phyloP scores from a whole-genome alignment of 1,140 invertebrate genomes.

The Tetraneura akinire region DNA sequence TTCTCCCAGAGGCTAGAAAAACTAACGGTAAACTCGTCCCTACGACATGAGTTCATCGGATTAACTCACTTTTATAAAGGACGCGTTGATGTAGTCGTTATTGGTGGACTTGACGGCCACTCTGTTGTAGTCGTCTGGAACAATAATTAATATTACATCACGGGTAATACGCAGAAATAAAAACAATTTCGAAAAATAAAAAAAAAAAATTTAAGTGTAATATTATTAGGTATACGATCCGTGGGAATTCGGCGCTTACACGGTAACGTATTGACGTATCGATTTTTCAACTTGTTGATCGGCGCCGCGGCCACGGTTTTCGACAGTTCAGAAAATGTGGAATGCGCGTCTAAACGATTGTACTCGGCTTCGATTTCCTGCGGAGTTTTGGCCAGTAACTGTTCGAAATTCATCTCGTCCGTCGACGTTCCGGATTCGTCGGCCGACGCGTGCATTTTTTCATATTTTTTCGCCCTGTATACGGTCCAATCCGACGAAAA shows the following conservation, averaged over 20 bases:
- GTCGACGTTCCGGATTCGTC: not conserved
- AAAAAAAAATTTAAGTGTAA: too few relatives aligned
- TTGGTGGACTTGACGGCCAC: not conserved
- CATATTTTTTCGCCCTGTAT: not conserved
- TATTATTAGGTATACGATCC: too few relatives aligned
- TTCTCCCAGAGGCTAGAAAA: too few relatives aligned
- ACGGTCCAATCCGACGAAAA: not conserved
- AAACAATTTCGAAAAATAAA: too few relatives aligned
- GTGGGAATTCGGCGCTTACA: slow-evolving; percentile 8
- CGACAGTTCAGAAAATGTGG: too few relatives aligned
- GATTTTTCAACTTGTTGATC: slow-evolving; percentile 36
- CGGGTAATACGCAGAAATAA: too few relatives aligned
- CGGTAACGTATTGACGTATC: slow-evolving; percentile 44
- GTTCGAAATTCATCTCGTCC: not conserved
- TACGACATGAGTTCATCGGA: too few relatives aligned
- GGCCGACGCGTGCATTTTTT: not conserved
- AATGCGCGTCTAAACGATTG: not conserved
- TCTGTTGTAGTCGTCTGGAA: slow-evolving; percentile 34
- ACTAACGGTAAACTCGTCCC: too few relatives aligned
- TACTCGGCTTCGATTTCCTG: slow-evolving; percentile 20
- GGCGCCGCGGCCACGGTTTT: not conserved
- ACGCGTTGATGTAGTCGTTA: slow-evolving; percentile 47
- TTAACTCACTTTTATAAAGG: slow-evolving; percentile 47
- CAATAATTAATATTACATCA: slow-evolving; percentile 5
- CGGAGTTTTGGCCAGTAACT: not conserved